Base-by-base conservation (phyloP, 2,797 vertebrate genomes). In the Oreochromis mossambicus region DNA sequence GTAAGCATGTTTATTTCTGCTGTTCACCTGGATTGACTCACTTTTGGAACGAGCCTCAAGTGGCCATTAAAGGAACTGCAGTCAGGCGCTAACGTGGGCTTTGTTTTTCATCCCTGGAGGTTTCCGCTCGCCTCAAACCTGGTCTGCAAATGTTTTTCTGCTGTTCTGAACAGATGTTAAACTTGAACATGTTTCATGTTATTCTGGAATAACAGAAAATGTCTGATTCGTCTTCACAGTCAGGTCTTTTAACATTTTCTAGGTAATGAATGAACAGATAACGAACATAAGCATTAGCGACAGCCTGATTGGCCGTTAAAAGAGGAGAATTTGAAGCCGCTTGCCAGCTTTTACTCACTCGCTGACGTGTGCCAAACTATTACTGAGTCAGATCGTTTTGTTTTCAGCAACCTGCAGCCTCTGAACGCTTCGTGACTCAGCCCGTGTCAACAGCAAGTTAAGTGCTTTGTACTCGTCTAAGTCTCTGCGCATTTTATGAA, bases 401-500 rank as follows among this genome's bases (percentile, higher is more conserved):
- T 79, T 58, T 76, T 83, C n/a, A 52, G 36, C 76, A 66, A 43
- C 56, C 81, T 75, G 41, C 54, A 58, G 73, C 77, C 55, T 79
- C 24, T 75, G 14, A 70, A 46, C 24, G 41, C 66, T 50, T 29
- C 7, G 7, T 75, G 43, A 75, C 70, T 75, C 70, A 75, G 19
- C 43, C 0, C 17, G 5, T 73, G 68, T 73, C 68, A 73, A 73
- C 81, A 77, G 41, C 24, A 38, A 58, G 85, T 87, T 78, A 68
- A 87, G 68, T 48, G 68, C 15, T 48, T 48, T 73, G 80, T 73
- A n/a, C 55, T 84, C n/a, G 46, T 81, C 73, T 15, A 68, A 87
- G 43, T 76, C 43, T 56, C 24, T 50, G 43, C 43, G 32, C 70
- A 6, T 75, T 75, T 75, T 50, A 32, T 75, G 70, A 75, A 75